Evolutionary conservation across 2,888 invertebrate species (phyloP), one percentile per base, ranked within the genome.

Genomic region (Agriopis aurantiaria): DNA sequence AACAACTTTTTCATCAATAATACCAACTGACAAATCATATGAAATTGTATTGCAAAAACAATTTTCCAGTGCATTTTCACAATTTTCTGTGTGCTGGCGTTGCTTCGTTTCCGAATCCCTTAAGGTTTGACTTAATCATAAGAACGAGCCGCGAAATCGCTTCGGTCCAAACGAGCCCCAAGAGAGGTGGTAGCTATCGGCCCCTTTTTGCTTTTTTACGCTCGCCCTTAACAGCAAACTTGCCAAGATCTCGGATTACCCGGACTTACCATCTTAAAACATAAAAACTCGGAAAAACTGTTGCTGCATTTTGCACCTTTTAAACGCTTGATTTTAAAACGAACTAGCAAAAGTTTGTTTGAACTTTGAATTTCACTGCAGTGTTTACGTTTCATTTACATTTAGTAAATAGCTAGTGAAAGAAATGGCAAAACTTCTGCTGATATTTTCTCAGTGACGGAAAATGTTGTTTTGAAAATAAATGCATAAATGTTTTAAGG

Each of bases 71-170:
- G 60, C 66, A 65, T 61, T 66, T 48, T 64, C 57, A 65, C 62
- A 58, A 65, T 66, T 55, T 63, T 55, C 62, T 52, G 63, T 70
- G 55, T 65, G 52, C 56, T 60, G 60, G 61, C 60, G 17, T 58
- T 74, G 83, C 76, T 83, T 86, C 85, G 83, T 83, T 82, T 83
- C 76, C 77, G 79, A 89, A 82, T 92, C 93, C 92, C 93, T 80
- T 83, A 75, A 89, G 93, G 89, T 83, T 88, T 86, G 90, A 88
- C 90, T 93, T 92, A 93, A 94, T 93, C 92, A 93, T 93, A 93
- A 92, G 91, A 92, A 88, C 89, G 91, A 84, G 87, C 88, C 88
- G 91, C 90, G 90, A 91, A 91, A 92, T 91, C 91, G 92, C 88
- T 91, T 83, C 86, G 82, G 84, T 83, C 85, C 81, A 89, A 93